These are phyloP conservation scores for Campoletis raptor DNA, from an alignment of 2,888 invertebrate genomes.

Conservation along the genomic window DNA sequence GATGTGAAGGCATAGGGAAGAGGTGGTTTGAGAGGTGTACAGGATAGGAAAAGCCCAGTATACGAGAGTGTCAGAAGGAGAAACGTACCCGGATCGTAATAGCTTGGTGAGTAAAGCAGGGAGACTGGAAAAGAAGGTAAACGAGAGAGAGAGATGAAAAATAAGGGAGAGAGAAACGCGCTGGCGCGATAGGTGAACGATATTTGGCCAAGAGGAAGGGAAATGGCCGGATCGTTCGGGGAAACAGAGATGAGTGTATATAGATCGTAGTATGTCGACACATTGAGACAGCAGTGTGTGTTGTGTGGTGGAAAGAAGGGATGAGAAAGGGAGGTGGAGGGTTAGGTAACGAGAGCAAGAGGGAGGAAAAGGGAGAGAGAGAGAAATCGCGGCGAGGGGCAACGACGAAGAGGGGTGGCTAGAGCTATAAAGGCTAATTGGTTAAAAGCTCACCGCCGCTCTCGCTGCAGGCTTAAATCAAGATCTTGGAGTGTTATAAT, in stretches of 20 bases:
- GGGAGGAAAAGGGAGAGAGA: constrained; percentile 3
- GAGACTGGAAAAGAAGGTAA: constrained; percentile 72
- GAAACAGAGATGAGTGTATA: constrained; percentile 54
- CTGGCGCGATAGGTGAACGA: constrained; percentile 65
- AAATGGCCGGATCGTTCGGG: constrained; percentile 63
- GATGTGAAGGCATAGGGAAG: constrained; percentile 24
- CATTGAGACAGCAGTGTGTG: constrained; percentile 46
- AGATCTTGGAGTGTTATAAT: constrained; percentile 85
- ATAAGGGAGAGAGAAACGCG: constrained; percentile 74
- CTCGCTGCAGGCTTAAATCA: constrained; percentile 84
- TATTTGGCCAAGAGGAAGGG: constrained; percentile 53
- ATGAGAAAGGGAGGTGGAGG: constrained; percentile 27
- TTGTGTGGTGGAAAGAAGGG: constrained; percentile 41
- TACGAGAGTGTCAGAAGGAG: constrained; percentile 55
- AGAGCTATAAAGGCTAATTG: constrained; percentile 85
- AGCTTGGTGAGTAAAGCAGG: constrained; percentile 52
- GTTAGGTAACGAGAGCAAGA: constrained; percentile 36
- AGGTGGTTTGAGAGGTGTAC: constrained; percentile 13
- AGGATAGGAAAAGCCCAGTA: constrained; percentile 43
- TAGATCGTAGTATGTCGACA: constrained; percentile 30
- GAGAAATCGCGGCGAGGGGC: constrained; percentile 54
- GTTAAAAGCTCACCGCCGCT: constrained; percentile 85
- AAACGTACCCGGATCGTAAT: constrained; percentile 55
- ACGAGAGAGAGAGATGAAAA: constrained; percentile 55
- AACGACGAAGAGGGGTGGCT: constrained; percentile 69